Evolutionary conservation across 2,888 invertebrate species (phyloP), one percentile per base, ranked within the genome.

Genomic region (Busseola fusca): DNA sequence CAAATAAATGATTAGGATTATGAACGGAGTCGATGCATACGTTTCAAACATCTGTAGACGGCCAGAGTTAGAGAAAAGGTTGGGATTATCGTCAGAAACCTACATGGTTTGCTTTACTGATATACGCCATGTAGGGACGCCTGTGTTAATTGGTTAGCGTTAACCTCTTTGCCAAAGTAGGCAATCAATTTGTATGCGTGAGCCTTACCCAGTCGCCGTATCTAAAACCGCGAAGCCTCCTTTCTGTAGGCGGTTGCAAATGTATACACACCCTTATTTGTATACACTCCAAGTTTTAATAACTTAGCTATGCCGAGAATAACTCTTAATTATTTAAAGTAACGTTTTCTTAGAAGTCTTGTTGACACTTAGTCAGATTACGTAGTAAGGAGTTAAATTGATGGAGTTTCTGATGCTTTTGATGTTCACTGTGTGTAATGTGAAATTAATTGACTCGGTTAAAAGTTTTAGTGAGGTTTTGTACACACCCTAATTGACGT

Each of bases 231-330:
- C 52, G 1, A 52, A 45, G 18, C 48, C 18, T 40, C 30, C 25
- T 12, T 74, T 64, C 25, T 37, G 9, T 27, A 30, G 9, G 2
- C 10, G 14, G 59, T 50, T 1, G n/a, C 6, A 34, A 12, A 30
- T 69, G 50, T 54, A 45, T 25, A 64, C 50, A 5, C 25, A 64
- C 37, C 58, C 56, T 80, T 64, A 48, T 18, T 54, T 74, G 25
- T 74, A 52, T 52, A 74, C 50, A 69, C 58, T 64, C 64, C n/a
- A 87, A 86, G 76, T 86, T 87, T 86, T 83, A 86, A 87, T 84
- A 87, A 86, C 84, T 83, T 72, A 37, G 54, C 73, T 60, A 73
- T 69, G 76, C 76, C 72, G 42, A 52, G 50, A 70, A 83, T 83
- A 74, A 79, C 78, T 81, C 71, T 78, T 75, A 79, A 83, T 81